Conservation (phyloP, 2,113 vertebrate genomes). For the Atherinomorus stipes region DNA sequence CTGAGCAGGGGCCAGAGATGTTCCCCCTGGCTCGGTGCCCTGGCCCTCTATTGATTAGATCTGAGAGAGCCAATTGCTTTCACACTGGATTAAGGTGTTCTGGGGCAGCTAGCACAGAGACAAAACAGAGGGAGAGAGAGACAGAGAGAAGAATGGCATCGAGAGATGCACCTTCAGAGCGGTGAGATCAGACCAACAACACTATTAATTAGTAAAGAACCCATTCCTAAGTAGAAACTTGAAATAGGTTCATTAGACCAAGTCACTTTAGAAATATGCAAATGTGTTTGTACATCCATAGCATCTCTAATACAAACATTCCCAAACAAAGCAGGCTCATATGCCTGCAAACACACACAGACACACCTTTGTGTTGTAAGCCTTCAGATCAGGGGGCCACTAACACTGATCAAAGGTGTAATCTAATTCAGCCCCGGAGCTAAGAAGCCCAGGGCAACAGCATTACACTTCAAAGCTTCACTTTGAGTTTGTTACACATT, state of each 20-base stretch:
- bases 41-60: constrained; percentile 80
- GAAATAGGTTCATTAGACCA: neutral
- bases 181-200: constrained; percentile 33
- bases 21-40: constrained; percentile 75
- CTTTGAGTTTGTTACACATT: constrained; percentile 65
- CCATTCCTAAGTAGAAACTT: constrained; percentile 5
- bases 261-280: neutral
- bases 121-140: neutral
- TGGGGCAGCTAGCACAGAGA: constrained; percentile 68
- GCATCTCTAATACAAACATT: neutral
- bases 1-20: constrained; percentile 78
- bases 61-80: constrained; percentile 82
- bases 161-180: constrained; percentile 38
- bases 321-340: neutral
- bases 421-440: constrained; percentile 72
- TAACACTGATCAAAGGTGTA: constrained; percentile 75
- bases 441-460: constrained; percentile 73
- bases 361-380: constrained; percentile 38
- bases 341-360: constrained; percentile 4
- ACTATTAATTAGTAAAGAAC: constrained; percentile 48
- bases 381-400: constrained; percentile 57
- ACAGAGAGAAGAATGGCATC: constrained; percentile 10
- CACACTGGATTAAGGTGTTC: constrained; percentile 83
- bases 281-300: neutral
- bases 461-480: constrained; percentile 73